Base-by-base conservation (phyloP, 2,797 vertebrate genomes). In the Protosalanx chinensis region DNA sequence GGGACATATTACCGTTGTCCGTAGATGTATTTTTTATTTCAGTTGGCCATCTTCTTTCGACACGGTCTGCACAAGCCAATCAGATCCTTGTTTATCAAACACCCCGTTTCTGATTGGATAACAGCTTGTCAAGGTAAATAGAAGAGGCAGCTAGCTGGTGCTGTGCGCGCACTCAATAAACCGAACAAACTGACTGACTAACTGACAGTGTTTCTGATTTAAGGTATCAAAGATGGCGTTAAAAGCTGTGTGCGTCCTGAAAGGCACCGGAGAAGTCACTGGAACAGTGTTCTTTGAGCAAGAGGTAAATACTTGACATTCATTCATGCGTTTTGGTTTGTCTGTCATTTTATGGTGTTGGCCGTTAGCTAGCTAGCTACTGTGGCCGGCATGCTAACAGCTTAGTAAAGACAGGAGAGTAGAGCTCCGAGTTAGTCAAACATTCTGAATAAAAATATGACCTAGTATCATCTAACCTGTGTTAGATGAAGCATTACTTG, bases 161-260 rank as follows among this genome's bases (percentile, higher is more conserved):
- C 18, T 3, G 15, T 27, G 18, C 30, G 5, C 23, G 15, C 4
- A 0, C 15, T n/a, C 5, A 4, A 27, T 3, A 7, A 20, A 18
- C 46, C 65, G 8, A 3, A 69, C 23, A 32, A 1, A 15, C 27
- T 8, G n/a, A n/a, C 51, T 56, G 51, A 2, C 12, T 46, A 12
- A 46, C 41, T 3, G 23, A 46, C 35, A 1, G 41, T 46, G 3
- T 46, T 46, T 8, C 13, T 46, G 41, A 27, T 46, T 46, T 20
- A 2, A 41, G 16, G 20, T 60, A 18, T 16, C 6, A 5, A 80
- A 79, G 0, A 93, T 94, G 92, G 85, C 68, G 16, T 0, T 72
- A 0, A 93, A 91, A 72, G 93, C 92, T 0, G 93, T 94, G 0
- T 94, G 93, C 5, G 93, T 94, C n/a, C 65, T 94, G 51, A 92